These are phyloP conservation scores for Rhamphomyia laevipes DNA, from an alignment of 2,888 invertebrate species.

Conservation along the genomic window DNA sequence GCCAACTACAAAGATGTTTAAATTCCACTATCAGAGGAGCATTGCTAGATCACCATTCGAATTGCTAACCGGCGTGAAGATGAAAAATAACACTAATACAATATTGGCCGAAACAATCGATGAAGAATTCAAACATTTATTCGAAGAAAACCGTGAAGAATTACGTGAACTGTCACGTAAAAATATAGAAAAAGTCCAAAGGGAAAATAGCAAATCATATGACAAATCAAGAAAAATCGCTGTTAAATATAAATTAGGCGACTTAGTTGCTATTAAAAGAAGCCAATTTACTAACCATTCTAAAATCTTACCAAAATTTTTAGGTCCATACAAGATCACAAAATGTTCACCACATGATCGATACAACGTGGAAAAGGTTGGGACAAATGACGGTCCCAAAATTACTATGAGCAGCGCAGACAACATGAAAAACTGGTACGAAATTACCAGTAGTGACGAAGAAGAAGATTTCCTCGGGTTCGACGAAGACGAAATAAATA, in stretches of 20 bases:
- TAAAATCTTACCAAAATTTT: background rate
- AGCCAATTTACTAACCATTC: background rate
- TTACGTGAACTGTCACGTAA: slow-evolving; percentile 6
- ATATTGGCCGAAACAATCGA: background rate
- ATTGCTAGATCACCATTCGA: slow-evolving; percentile 6
- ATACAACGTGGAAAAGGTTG: too few species aligned
- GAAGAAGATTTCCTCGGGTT: too few species aligned
- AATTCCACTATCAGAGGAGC: too few species aligned
- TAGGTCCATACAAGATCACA: slow-evolving; percentile 7
- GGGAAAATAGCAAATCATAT: background rate
- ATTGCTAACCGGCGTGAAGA: slow-evolving; percentile 1
- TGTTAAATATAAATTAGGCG: background rate
- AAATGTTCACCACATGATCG: too few species aligned
- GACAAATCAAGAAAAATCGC: background rate
- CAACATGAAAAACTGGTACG: too few species aligned
- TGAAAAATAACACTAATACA: background rate
- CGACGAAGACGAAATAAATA: too few species aligned
- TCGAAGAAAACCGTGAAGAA: slow-evolving; percentile 1
- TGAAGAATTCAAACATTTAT: background rate
- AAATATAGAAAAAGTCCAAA: slow-evolving; percentile 10
- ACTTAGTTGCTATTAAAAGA: background rate
- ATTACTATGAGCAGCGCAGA: too few species aligned
- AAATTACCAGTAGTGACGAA: too few species aligned
- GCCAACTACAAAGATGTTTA: too few species aligned
- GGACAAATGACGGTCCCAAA: too few species aligned